phyloP scores from a whole-genome alignment of 2,797 vertebrate species.

The Enteromius viviparus region DNA sequence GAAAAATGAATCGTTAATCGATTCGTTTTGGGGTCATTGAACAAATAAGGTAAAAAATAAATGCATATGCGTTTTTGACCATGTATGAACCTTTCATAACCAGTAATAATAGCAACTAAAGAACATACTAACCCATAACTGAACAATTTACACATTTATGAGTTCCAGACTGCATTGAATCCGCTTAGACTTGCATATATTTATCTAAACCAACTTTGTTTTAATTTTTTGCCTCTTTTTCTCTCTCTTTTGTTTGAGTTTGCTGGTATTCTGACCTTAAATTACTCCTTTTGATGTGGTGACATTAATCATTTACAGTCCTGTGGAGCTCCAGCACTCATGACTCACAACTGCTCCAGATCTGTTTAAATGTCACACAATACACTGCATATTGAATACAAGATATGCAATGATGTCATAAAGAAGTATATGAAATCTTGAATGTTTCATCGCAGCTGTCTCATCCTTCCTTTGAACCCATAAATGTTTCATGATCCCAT shows the following conservation, averaged over 20 bases:
- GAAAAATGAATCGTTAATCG: too few relatives aligned
- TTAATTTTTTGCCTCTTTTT: background rate
- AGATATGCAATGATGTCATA: background rate
- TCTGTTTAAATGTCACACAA: background rate
- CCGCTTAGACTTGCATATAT: background rate
- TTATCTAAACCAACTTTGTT: background rate
- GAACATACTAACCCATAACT: background rate
- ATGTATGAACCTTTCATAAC: too few relatives aligned
- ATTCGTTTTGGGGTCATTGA: too few relatives aligned
- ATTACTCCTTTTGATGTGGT: constrained; percentile 35
- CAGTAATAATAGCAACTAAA: too few relatives aligned
- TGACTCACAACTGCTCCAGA: background rate
- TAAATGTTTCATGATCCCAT: constrained; percentile 4
- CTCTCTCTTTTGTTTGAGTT: background rate
- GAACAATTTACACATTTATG: background rate
- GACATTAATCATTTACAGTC: constrained; percentile 58
- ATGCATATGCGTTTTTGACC: too few relatives aligned
- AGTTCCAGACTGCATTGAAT: background rate
- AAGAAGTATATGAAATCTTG: background rate
- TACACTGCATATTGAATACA: background rate
- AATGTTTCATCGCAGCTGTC: background rate
- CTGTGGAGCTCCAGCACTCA: background rate
- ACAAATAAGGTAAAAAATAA: too few relatives aligned
- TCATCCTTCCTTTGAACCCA: background rate
- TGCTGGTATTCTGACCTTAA: constrained; percentile 27